Conservation (phyloP, 2,113 vertebrate species). For the Gasterosteus aculeatus region DNA sequence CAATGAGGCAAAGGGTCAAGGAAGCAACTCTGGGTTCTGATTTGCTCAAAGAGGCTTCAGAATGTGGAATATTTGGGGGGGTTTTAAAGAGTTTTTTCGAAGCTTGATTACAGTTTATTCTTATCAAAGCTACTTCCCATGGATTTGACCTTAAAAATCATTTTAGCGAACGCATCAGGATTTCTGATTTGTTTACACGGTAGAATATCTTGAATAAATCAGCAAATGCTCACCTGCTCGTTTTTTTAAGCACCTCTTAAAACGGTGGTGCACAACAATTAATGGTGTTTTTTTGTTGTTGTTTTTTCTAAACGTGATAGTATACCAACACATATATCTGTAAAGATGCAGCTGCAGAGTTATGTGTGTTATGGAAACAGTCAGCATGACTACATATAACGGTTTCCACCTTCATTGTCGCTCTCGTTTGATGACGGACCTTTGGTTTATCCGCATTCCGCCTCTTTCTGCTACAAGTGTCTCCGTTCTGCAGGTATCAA, state of each 20-base stretch:
- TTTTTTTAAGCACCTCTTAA: constrained; percentile 15
- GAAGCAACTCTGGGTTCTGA: neutral
- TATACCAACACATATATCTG: neutral
- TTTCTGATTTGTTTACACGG: neutral
- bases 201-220: neutral
- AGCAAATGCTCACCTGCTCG: neutral
- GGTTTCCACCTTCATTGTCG: constrained; percentile 5
- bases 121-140: neutral
- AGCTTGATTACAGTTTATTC: neutral
- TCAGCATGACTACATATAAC: constrained; percentile 1
- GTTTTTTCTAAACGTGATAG: too few species aligned
- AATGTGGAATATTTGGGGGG: neutral
- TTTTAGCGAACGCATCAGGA: neutral
- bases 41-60: neutral
- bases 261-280: neutral
- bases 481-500: constrained; percentile 30
- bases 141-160: neutral
- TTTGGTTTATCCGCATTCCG: constrained; percentile 23
- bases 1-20: neutral
- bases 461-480: constrained; percentile 11
- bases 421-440: constrained; percentile 7
- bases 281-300: too few species aligned
- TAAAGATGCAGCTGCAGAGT: neutral
- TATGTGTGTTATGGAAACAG: neutral
- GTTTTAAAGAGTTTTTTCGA: neutral